Conservation (phyloP, 2,797 vertebrate genomes). For the Coccyzus lansbergi region DNA sequence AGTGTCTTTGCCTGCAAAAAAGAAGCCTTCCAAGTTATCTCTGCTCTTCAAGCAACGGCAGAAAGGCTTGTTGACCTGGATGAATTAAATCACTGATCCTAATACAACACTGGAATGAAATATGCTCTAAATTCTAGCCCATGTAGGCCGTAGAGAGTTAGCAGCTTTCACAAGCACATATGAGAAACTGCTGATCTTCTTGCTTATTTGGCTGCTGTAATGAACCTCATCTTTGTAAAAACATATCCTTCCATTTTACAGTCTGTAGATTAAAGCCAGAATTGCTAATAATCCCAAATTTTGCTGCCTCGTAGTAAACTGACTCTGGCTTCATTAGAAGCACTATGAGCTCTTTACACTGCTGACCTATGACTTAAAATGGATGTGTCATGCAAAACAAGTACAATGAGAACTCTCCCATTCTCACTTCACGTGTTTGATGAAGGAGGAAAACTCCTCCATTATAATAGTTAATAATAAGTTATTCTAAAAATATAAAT, state of each 20-base stretch:
- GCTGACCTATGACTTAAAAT: background rate
- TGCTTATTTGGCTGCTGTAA: background rate
- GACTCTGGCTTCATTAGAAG: background rate
- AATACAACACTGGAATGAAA: background rate
- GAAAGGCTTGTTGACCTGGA: background rate
- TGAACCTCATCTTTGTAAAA: background rate
- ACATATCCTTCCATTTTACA: background rate
- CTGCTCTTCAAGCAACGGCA: background rate
- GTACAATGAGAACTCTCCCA: background rate
- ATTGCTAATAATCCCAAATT: background rate
- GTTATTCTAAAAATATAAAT: background rate
- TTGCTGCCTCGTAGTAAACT: background rate
- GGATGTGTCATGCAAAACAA: background rate
- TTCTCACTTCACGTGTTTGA: background rate
- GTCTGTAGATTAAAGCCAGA: background rate
- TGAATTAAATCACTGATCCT: background rate
- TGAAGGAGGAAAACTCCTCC: background rate
- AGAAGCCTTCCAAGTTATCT: background rate
- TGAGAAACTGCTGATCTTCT: background rate
- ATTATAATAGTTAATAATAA: background rate
- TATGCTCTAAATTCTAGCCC: background rate
- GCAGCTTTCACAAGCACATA: background rate
- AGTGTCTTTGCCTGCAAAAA: background rate
- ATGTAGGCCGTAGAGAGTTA: background rate
- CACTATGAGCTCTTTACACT: background rate